Evolutionary conservation across 1,140 invertebrate genomes (phyloP).

Genomic region (Trialeurodes vaporariorum): DNA sequence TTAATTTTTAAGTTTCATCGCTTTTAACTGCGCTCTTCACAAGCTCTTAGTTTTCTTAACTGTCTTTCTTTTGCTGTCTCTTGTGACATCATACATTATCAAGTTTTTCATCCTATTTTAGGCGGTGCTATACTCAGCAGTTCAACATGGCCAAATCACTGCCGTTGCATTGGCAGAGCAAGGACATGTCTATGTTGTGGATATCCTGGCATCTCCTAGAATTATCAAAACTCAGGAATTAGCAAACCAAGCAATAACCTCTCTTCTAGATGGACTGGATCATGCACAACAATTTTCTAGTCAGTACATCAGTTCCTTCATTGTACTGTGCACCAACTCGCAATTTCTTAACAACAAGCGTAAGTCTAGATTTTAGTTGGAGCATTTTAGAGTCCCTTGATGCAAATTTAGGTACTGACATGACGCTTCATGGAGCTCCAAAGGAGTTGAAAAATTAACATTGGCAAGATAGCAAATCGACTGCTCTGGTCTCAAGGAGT

Average conservation of each 20-base stretch:
- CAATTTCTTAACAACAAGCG: neutral
- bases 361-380: neutral
- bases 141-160: constrained; percentile 34
- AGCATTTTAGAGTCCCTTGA: too few relatives aligned
- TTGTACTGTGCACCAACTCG: neutral
- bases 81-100: too few relatives aligned
- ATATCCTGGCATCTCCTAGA: neutral
- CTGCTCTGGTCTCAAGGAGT: too few relatives aligned
- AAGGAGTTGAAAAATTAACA: too few relatives aligned
- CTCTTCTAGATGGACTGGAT: neutral
- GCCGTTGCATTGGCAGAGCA: constrained; percentile 34
- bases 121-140: constrained; percentile 3
- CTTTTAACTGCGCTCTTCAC: too few relatives aligned
- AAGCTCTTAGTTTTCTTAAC: too few relatives aligned
- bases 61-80: too few relatives aligned
- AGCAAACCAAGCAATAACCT: neutral
- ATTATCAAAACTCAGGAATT: constrained; percentile 26
- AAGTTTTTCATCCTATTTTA: too few relatives aligned
- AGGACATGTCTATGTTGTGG: constrained; percentile 25
- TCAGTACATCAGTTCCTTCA: neutral
- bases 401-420: too few relatives aligned
- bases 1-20: too few relatives aligned
- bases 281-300: constrained; percentile 1
- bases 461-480: too few relatives aligned
- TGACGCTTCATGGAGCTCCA: too few relatives aligned